Base-by-base conservation (phyloP, 2,797 vertebrate species). In the Poecile montanus region DNA sequence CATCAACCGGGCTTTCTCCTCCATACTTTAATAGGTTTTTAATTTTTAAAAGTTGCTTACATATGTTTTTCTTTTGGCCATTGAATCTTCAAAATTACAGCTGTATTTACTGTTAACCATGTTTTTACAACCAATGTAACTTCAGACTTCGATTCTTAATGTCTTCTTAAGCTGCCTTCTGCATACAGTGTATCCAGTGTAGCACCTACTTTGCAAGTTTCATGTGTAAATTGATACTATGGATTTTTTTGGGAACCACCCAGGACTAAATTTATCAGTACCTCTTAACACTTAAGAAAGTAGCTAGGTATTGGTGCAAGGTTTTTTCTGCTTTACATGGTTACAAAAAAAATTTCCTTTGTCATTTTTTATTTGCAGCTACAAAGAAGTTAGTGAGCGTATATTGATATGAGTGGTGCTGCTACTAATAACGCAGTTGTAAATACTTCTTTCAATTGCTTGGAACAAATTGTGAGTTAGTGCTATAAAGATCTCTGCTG, bases 61-160 rank as follows among this genome's bases (percentile, higher is more conserved):
- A 15, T 36, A 6, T 96, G 87, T 82, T 96, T 97, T 92, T 95
- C 63, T 96, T 97, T 71, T 85, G 74, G 91, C 48, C 22, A 10
- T 26, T 75, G 51, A 67, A 47, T 85, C 30, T 57, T 91, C 23
- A 47, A 30, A 85, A 68, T 91, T 68, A 51, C 42, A 75, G 48
- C 25, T 68, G 9, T 70, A 42, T 80, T 45, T 50, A 82, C 13
- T 23, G 20, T 92, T 40, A 73, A 40, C 38, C 20, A 26, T 53
- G 12, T 54, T 95, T 91, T 88, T 56, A 22, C 8, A 25, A 20
- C 85, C 42, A 68, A 1, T 3, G 0, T 60, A 89, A 60, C 22
- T 76, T 91, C 36, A 76, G 48, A 47, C 11, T 8, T 78, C 16
- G 6, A 19, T 73, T 77, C 17, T 57, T 85, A 57, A 26, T 2